A percentile compares a stretch with the other conserved stretches of the same genome.
phyloP scores from a whole-genome alignment of 2,797 vertebrate species.

The Fringilla coelebs region DNA sequence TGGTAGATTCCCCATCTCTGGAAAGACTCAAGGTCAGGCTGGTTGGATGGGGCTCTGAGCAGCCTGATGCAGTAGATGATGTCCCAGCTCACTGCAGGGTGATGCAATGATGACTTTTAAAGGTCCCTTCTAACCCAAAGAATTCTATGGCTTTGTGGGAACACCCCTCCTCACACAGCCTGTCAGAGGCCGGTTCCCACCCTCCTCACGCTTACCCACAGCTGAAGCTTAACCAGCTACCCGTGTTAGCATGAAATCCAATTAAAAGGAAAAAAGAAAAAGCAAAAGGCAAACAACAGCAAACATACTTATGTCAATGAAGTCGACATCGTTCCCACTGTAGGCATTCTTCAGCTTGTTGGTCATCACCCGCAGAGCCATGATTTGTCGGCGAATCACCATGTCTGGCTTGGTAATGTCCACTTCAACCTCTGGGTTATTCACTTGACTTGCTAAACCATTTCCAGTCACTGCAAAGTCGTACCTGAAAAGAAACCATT shows the following conservation, averaged over 20 bases:
- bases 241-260: background rate
- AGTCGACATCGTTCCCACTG: constrained; percentile 89
- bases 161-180: background rate
- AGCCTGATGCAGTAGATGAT: background rate
- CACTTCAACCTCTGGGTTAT: constrained; percentile 95
- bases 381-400: constrained; percentile 90
- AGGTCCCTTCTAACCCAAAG: background rate
- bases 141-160: background rate
- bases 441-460: constrained; percentile 91
- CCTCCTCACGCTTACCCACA: background rate
- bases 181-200: fast-evolving
- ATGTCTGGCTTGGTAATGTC: constrained; percentile 91
- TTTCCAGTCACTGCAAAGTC: constrained; percentile 91
- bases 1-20: no score
- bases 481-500: constrained; percentile 77
- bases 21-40: background rate
- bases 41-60: background rate
- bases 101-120: background rate
- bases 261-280: background rate
- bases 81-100: background rate
- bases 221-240: background rate
- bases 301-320: constrained; percentile 82
- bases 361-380: constrained; percentile 89
- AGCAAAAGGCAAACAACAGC: background rate
- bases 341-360: constrained; percentile 91